phyloP scores from a whole-genome alignment of 2,888 invertebrate species.

The Cosmia trapezina region DNA sequence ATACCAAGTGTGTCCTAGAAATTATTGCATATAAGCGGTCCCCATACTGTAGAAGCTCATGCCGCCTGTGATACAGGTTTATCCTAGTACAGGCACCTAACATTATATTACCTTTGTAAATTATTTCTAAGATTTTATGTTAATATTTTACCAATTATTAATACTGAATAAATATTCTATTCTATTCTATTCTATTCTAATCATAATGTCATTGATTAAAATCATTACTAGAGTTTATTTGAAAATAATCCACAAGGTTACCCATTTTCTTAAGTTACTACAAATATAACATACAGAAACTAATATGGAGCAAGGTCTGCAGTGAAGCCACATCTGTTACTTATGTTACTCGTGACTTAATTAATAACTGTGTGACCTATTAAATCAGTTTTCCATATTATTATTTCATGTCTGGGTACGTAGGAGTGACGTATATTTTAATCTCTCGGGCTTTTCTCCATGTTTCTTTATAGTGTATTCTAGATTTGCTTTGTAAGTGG shows the following conservation, averaged over 20 bases:
- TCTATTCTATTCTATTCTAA: too few relatives aligned
- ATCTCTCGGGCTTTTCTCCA: neutral
- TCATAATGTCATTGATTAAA: too few relatives aligned
- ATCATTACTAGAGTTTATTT: too few relatives aligned
- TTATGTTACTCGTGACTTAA: constrained; percentile 1
- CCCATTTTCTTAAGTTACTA: neutral
- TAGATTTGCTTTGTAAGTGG: neutral
- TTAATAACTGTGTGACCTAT: constrained; percentile 30
- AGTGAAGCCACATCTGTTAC: constrained; percentile 27
- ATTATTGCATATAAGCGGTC: too few relatives aligned
- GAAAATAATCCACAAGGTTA: neutral
- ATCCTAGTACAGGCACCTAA: too few relatives aligned
- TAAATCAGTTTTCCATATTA: constrained; percentile 21
- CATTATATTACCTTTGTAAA: too few relatives aligned
- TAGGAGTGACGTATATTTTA: neutral
- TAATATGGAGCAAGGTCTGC: constrained; percentile 16
- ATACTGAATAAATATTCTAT: too few relatives aligned
- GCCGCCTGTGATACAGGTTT: too few relatives aligned
- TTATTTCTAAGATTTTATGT: too few relatives aligned
- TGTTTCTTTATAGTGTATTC: neutral
- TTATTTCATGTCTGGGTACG: neutral
- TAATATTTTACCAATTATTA: too few relatives aligned
- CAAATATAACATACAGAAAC: constrained; percentile 2
- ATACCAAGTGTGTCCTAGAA: too few relatives aligned
- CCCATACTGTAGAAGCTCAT: too few relatives aligned